Conservation (phyloP, 2,797 vertebrate genomes). For the Eurystomus glaucurus region DNA sequence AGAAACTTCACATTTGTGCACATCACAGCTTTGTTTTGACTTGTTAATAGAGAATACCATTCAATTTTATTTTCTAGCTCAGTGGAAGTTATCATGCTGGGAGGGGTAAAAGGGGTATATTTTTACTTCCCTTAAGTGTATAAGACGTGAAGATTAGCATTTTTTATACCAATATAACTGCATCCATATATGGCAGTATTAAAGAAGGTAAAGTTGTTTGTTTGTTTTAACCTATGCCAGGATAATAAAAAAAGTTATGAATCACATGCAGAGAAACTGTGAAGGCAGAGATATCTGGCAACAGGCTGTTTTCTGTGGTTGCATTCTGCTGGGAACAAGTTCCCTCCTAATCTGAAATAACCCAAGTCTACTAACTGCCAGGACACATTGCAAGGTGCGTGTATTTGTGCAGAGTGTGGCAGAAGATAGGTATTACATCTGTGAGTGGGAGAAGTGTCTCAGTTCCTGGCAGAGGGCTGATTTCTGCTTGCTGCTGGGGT, state of each 20-base stretch:
- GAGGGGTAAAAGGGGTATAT: accelerated
- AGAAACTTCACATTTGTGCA: not conserved
- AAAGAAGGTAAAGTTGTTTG: not conserved
- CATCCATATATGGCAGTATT: not conserved
- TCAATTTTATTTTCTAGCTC: not conserved
- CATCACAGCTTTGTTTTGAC: not conserved
- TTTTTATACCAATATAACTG: not conserved
- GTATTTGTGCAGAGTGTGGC: not conserved
- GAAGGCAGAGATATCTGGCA: not conserved
- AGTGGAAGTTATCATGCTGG: not conserved
- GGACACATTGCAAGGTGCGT: not conserved
- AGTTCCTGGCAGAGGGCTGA: slow-evolving; percentile 19
- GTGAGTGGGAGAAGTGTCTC: not conserved
- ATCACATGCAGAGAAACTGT: not conserved
- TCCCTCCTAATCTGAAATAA: not conserved
- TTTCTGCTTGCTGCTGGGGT: slow-evolving; percentile 37
- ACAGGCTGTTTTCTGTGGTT: not conserved
- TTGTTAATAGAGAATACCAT: not conserved
- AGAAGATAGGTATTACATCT: not conserved
- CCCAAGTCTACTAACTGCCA: not conserved
- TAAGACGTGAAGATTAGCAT: not conserved
- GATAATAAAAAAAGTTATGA: not conserved
- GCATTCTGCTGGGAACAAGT: not conserved
- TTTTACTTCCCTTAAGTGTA: not conserved
- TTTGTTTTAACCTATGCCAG: not conserved